phyloP scores from a whole-genome alignment of 2,888 invertebrate species.

The Trissolcus brochymenae region DNA sequence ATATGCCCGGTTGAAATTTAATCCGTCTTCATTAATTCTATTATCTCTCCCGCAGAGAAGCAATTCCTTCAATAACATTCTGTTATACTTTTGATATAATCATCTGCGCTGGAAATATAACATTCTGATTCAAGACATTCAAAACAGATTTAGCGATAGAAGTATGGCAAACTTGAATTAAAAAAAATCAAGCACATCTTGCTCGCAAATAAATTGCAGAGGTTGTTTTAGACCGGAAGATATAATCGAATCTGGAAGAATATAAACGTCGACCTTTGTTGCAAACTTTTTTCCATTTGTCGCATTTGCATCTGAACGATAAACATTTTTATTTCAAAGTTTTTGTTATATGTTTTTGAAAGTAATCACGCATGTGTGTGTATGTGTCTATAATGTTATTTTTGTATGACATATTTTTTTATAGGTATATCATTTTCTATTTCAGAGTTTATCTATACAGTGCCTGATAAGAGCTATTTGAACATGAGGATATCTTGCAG shows the following conservation, averaged over 20 bases:
- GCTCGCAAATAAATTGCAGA: constrained; percentile 10
- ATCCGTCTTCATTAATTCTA: constrained; percentile 28
- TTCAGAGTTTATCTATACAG: too few relatives aligned
- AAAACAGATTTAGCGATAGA: constrained; percentile 16
- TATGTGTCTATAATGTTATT: not conserved
- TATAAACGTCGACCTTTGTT: constrained; percentile 9
- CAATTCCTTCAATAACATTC: constrained; percentile 29
- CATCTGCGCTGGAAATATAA: constrained; percentile 19
- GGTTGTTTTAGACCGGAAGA: constrained; percentile 17
- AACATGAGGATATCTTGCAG: too few relatives aligned
- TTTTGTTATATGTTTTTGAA: not conserved
- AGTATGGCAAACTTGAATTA: not conserved
- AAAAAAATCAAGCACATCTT: constrained; percentile 3
- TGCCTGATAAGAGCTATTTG: too few relatives aligned
- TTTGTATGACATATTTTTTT: not conserved
- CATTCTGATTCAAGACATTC: constrained; percentile 18
- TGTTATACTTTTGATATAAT: constrained; percentile 25
- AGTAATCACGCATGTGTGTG: not conserved
- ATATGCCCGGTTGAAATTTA: constrained; percentile 9
- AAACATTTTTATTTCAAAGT: not conserved
- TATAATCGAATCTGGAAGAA: constrained; percentile 26
- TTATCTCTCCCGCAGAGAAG: constrained; percentile 13
- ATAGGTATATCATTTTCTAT: too few relatives aligned
- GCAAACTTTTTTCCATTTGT: too few relatives aligned
- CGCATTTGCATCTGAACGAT: too few relatives aligned